Evolutionary conservation across 1,140 invertebrate genomes (phyloP), one percentile per base, ranked within the genome.

Genomic region (Sycophila sp.): DNA sequence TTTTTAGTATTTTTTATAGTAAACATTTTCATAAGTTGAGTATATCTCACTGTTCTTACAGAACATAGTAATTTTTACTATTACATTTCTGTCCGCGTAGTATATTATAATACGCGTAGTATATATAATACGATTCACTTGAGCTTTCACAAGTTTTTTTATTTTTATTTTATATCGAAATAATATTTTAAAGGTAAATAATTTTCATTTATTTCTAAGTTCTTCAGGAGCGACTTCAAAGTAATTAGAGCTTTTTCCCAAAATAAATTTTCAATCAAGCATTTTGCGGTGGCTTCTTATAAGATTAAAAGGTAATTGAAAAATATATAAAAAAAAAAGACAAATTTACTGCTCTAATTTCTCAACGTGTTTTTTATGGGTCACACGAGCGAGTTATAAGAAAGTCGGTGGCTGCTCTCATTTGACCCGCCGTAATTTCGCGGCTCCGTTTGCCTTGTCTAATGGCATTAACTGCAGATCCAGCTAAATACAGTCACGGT

Each of bases 391-490:
- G 17, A 17, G 30, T 32, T 19, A 26, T 51, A 51, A 47, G 11
- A 22, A 36, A 51, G n/a, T 28, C n/a, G 15, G n/a, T 47, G 28
- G n/a, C 26, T 7, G 32, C 19, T 64, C 45, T 64, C 19, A 36
- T 26, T 51, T 51, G 15, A 19, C 47, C 13, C 30, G 17, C 0
- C 22, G 7, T 38, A 51, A 51, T 64, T 64, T 22, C 1, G 7
- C 13, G 6, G 7, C n/a, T 15, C 11, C 13, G 0, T 55, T 40
- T 30, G 34, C 63, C 49, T 55, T 55, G 34, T 55, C 51, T 65
- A 65, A 65, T 65, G 53, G 47, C 36, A 65, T 53, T 65, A 65
- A 51, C 47, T 30, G 24, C 26, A 62, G 28, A 49, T 62, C 30
- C 40, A 56, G 4, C 36, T n/a, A 22, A n/a, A n/a, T n/a, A n/a